These are phyloP conservation scores for Margarornis squamiger DNA, from an alignment of 2,797 vertebrate genomes.

Conservation along the genomic window DNA sequence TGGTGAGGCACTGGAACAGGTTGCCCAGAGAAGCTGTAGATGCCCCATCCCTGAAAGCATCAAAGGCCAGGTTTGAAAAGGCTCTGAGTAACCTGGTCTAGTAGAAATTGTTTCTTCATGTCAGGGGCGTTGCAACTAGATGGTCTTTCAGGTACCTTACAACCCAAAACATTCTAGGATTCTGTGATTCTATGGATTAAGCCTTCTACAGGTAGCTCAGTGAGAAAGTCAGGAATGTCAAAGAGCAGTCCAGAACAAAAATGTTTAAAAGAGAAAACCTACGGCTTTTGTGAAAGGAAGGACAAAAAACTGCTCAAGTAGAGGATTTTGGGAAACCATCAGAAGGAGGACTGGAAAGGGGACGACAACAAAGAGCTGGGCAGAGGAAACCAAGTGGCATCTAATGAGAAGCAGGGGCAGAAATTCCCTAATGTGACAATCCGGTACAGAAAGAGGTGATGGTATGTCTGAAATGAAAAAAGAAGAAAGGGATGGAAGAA, in stretches of 20 bases:
- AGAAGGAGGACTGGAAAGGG: background rate
- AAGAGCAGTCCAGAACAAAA: background rate
- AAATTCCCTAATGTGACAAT: background rate
- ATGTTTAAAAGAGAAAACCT: background rate
- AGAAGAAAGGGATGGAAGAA: background rate
- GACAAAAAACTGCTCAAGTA: background rate
- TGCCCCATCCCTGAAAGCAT: background rate
- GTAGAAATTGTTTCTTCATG: background rate
- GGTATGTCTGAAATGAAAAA: background rate
- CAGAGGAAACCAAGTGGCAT: background rate
- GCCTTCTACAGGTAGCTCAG: background rate
- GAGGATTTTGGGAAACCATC: background rate
- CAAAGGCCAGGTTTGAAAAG: background rate
- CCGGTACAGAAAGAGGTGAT: background rate
- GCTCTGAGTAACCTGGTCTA: background rate
- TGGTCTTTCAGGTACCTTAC: background rate
- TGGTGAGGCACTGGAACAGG: background rate
- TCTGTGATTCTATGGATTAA: background rate
- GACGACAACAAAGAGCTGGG: background rate
- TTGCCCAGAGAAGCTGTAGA: background rate
- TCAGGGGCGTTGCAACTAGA: background rate
- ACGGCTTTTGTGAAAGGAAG: background rate
- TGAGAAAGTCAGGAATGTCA: background rate
- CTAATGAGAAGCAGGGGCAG: background rate
- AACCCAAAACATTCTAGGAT: background rate